Evolutionary conservation across 2,888 invertebrate genomes (phyloP), one percentile per base, ranked within the genome.

Genomic region (Digitonthophagus gazella): DNA sequence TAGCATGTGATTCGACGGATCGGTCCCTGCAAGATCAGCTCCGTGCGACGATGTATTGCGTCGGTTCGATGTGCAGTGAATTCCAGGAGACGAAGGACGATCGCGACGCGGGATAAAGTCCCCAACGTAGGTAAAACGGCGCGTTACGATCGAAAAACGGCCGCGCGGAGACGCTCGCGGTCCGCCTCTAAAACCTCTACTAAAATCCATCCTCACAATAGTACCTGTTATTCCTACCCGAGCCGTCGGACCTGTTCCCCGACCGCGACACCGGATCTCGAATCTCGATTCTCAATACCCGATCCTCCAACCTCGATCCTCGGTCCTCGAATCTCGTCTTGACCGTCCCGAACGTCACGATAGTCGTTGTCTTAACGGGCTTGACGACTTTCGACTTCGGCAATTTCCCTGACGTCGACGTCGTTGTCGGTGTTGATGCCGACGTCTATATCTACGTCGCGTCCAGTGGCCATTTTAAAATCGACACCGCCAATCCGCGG

Each of bases 161-260:
- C 64, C 58, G 14, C 44, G 19, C 65, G 22, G 20, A 28, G 20
- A 58, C 67, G 19, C 55, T 65, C 63, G 68, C 64, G 58, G 16
- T 57, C 14, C 19, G 55, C 22, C 68, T 66, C 18, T 61, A 61
- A 61, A 64, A 54, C 65, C 11, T 18, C 64, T 61, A 70, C 70
- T 70, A 70, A 70, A 68, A 67, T 67, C 79, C 81, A 80, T 78
- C 80, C 80, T 80, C 79, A 82, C 81, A 82, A 81, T 82, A 82
- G 80, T 81, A 82, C 81, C 81, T 82, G 82, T 82, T 81, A 80
- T 78, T 61, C 77, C 80, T 72, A 64, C 66, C 58, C 68, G 64
- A 78, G 78, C 78, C 77, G 80, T 78, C 77, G 79, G 81, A 82
- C 82, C 81, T 81, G 82, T 82, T 83, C 80, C 80, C 81, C 81